Percentiles rank a stretch among this genome's conserved stretches.
Evolutionary conservation across 2,888 invertebrate species (phyloP).

Genomic region (Pheosia gnoma): DNA sequence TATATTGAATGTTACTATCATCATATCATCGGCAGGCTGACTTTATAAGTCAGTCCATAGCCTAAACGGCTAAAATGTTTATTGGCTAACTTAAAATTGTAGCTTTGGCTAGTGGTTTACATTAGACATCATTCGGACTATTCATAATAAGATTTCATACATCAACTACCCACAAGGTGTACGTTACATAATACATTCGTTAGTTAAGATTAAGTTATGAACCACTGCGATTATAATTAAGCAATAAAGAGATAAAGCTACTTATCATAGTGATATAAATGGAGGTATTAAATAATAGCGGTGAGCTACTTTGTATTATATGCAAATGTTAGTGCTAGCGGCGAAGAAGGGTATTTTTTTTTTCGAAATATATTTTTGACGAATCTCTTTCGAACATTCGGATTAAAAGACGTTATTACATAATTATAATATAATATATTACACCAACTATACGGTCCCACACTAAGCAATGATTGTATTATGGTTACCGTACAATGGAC

Average conservation of each 20-base stretch:
- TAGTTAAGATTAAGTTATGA: conserved; percentile 5
- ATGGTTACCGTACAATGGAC: too few relatives aligned
- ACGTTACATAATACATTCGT: background rate
- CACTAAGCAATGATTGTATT: too few relatives aligned
- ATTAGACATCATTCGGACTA: background rate
- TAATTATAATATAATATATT: too few relatives aligned
- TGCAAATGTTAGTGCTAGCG: background rate
- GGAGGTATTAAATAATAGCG: background rate
- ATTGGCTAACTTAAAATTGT: too few relatives aligned
- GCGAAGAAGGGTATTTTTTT: background rate
- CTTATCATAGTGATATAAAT: background rate
- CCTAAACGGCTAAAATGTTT: too few relatives aligned
- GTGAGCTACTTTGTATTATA: background rate
- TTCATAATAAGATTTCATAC: background rate
- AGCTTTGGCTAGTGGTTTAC: background rate
- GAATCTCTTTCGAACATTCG: too few relatives aligned
- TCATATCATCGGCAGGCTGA: too few relatives aligned
- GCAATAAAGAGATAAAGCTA: conserved; percentile 5
- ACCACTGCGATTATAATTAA: conserved; percentile 4
- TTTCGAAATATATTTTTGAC: too few relatives aligned
- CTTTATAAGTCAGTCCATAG: too few relatives aligned
- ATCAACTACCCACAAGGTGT: background rate
- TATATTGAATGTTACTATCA: too few relatives aligned
- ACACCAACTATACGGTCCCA: too few relatives aligned
- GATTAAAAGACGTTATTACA: too few relatives aligned